phyloP scores from a whole-genome alignment of 2,797 vertebrate species.

The Enteromius treurensis region DNA sequence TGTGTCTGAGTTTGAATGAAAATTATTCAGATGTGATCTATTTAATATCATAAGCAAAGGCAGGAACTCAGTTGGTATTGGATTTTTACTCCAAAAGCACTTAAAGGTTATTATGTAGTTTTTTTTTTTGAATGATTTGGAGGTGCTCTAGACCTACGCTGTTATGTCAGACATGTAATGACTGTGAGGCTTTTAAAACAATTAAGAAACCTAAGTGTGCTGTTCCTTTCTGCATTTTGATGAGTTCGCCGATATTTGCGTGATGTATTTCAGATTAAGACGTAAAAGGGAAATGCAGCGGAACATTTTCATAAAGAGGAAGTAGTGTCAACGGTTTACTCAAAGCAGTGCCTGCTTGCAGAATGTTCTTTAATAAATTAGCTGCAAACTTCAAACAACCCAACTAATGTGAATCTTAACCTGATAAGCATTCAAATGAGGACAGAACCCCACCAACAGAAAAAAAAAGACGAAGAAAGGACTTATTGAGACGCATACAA shows the following conservation, averaged over 20 bases:
- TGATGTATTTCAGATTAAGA: conserved; percentile 45
- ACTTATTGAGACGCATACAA: conserved; percentile 40
- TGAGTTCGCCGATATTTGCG: conserved; percentile 43
- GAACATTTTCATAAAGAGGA: conserved; percentile 42
- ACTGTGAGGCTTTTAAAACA: conserved; percentile 49
- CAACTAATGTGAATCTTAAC: conserved; percentile 63
- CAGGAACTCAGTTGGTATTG: conserved; percentile 29
- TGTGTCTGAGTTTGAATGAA: conserved; percentile 25
- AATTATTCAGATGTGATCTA: conserved; percentile 28
- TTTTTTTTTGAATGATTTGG: conserved; percentile 51
- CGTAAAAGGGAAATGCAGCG: conserved; percentile 45
- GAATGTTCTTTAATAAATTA: conserved; percentile 59
- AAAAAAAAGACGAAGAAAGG: conserved; percentile 34
- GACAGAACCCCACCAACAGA: conserved; percentile 12
- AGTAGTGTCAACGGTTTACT: conserved; percentile 41
- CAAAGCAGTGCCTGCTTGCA: conserved; percentile 49
- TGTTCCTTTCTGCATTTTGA: conserved; percentile 55
- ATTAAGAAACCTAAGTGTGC: conserved; percentile 52
- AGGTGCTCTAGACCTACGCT: conserved; percentile 40
- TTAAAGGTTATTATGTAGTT: conserved; percentile 49
- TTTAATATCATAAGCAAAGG: conserved; percentile 42
- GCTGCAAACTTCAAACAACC: conserved; percentile 57
- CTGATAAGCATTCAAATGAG: conserved; percentile 60
- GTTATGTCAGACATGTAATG: conserved; percentile 10
- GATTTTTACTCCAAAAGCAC: conserved; percentile 49